Conservation (phyloP, 2,797 vertebrate genomes). For the Apogon talboti region DNA sequence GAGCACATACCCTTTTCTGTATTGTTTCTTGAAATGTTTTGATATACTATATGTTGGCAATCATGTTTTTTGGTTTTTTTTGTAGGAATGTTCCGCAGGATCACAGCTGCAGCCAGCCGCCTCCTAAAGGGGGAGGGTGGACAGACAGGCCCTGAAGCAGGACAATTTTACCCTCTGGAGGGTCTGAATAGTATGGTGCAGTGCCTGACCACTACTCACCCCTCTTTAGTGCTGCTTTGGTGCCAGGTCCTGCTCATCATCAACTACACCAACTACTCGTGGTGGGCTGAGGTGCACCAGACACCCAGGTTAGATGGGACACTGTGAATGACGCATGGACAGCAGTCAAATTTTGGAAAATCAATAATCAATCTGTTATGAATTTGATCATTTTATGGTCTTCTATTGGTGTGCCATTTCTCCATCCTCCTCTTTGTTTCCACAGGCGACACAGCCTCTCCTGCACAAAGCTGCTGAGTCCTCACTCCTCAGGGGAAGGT, state of each 20-base stretch:
- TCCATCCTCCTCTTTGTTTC: neutral
- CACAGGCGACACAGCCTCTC: slow-evolving; percentile 92
- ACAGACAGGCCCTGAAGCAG: slow-evolving; percentile 63
- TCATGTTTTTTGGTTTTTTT: neutral
- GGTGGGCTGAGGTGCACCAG: slow-evolving; percentile 98
- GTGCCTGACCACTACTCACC: slow-evolving; percentile 94
- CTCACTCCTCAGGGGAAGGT: slow-evolving; percentile 86
- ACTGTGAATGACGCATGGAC: neutral
- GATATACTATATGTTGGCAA: neutral
- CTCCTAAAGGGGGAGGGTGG: slow-evolving; percentile 88
- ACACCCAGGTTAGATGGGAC: slow-evolving; percentile 88
- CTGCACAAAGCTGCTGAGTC: slow-evolving; percentile 91
- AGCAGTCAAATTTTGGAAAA: neutral
- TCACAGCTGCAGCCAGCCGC: slow-evolving; percentile 92
- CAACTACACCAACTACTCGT: slow-evolving; percentile 95
- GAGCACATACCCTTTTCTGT: slow-evolving; percentile 16
- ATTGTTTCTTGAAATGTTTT: neutral
- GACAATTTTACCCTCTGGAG: slow-evolving; percentile 90
- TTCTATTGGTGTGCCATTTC: neutral
- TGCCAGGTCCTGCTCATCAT: slow-evolving; percentile 97
- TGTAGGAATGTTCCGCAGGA: slow-evolving; percentile 95
- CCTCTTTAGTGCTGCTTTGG: slow-evolving; percentile 96
- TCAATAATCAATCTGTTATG: neutral
- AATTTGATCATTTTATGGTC: neutral
- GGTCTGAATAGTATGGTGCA: slow-evolving; percentile 89